Base-by-base conservation (phyloP, 2,888 invertebrate species). In the Lithophane ornitopus region DNA sequence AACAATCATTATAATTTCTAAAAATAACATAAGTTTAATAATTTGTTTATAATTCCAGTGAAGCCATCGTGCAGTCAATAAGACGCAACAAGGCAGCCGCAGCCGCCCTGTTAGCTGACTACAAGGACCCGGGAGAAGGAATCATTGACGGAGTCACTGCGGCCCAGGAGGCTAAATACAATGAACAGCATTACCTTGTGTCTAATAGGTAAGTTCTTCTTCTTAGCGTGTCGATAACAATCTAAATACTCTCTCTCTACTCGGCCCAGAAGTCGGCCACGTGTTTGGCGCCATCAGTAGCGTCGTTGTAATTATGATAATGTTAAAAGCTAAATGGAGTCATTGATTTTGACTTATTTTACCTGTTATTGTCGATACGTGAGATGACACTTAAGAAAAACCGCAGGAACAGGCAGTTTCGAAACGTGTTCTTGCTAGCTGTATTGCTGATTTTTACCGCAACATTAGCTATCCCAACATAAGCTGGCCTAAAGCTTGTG, bases 61-160 rank as follows among this genome's bases (percentile, higher is more conserved):
- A 98, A 65, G 97, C 97, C n/a, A 98, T 98, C 85, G 94, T 97
- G 87, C 97, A 97, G 86, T 98, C 97, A 70, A 97, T 98, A 74
- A 94, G 98, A 70, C 94, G 97, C 22, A 97, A 98, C 89, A 97
- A 97, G 88, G 97, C 97, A 61, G 97, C 98, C 19, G 97, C 98
- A 77, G 97, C 97, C 0, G 97, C 98, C 0, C 93, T 98, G 58
- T 92, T 98, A 59, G 97, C 98, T 4, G 98, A 98, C 92, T 98
- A 97, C 90, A 97, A 97, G 85, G 97, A 97, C 69, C 96, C 97
- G 4, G 97, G 97, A 0, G 97, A 97, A 66, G 97, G 96, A 0
- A 95, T 97, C 3, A 95, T 97, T 4, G 97, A 97, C 58, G 97
- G 97, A 12, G 95, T 97, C 63, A 95, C 97, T 0, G 94, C 97